Conservation (phyloP, 2,888 invertebrate genomes). For the Xylota segnis region DNA sequence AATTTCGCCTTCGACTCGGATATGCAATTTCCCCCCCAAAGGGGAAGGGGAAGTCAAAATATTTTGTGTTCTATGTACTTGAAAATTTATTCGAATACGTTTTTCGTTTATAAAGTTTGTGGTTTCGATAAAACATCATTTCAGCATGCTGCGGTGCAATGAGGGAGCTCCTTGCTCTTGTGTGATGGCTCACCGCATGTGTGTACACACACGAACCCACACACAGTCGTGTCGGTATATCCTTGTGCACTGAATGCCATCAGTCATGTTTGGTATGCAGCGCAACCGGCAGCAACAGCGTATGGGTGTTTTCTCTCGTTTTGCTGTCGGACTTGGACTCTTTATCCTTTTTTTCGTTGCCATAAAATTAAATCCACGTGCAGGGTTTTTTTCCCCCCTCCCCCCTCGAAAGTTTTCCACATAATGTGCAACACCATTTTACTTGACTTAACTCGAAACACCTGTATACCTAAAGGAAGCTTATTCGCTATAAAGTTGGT, state of each 20-base stretch:
- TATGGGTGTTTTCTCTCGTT: too few relatives aligned
- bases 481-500: background rate
- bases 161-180: background rate
- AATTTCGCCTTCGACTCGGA: too few relatives aligned
- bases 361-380: constrained; percentile 59
- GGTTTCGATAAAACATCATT: constrained; percentile 71
- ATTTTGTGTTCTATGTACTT: constrained; percentile 36
- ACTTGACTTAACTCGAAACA: constrained; percentile 47
- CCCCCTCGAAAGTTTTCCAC: constrained; percentile 29
- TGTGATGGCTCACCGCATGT: background rate
- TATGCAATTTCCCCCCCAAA: too few relatives aligned
- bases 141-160: constrained; percentile 43
- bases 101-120: constrained; percentile 70
- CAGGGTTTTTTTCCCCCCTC: constrained; percentile 58
- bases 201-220: too few relatives aligned
- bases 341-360: background rate
- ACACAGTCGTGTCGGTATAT: too few relatives aligned
- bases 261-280: too few relatives aligned
- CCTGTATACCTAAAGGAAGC: constrained; percentile 42
- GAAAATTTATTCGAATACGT: constrained; percentile 57
- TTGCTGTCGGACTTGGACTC: too few relatives aligned
- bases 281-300: too few relatives aligned
- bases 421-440: constrained; percentile 59
- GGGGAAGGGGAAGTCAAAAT: constrained; percentile 20
- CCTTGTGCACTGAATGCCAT: too few relatives aligned